phyloP scores from a whole-genome alignment of 2,113 vertebrate species.

The Rhegmatorhina hoffmannsi region DNA sequence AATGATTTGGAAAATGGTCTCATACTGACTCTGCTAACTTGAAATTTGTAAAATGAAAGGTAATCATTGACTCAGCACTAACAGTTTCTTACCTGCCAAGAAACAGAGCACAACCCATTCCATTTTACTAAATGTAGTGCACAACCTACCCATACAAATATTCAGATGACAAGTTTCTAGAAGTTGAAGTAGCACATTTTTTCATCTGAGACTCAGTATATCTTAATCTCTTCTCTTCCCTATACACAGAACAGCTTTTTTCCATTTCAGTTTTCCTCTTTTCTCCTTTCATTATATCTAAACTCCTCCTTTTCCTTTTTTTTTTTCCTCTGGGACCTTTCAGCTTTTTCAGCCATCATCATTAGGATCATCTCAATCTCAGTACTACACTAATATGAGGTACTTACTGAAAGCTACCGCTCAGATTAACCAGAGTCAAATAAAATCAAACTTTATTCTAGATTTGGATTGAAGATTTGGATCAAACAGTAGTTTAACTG shows the following conservation, averaged over 20 bases:
- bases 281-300: background rate
- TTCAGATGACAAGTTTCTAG: background rate
- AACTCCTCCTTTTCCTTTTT: background rate
- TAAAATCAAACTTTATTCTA: background rate
- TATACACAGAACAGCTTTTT: background rate
- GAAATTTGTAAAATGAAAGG: background rate
- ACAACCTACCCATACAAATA: rapidly evolving
- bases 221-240: background rate
- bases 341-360: background rate
- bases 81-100: background rate
- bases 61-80: background rate
- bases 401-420: background rate
- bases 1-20: background rate
- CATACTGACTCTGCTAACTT: background rate
- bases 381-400: background rate
- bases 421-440: background rate
- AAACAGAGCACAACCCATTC: background rate
- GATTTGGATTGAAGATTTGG: background rate
- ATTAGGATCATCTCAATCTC: background rate
- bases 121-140: background rate
- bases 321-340: background rate
- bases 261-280: background rate
- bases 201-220: background rate
- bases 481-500: background rate
- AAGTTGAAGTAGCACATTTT: background rate